Conservation (phyloP, 2,888 invertebrate genomes). For the Agrotis exclamationis region DNA sequence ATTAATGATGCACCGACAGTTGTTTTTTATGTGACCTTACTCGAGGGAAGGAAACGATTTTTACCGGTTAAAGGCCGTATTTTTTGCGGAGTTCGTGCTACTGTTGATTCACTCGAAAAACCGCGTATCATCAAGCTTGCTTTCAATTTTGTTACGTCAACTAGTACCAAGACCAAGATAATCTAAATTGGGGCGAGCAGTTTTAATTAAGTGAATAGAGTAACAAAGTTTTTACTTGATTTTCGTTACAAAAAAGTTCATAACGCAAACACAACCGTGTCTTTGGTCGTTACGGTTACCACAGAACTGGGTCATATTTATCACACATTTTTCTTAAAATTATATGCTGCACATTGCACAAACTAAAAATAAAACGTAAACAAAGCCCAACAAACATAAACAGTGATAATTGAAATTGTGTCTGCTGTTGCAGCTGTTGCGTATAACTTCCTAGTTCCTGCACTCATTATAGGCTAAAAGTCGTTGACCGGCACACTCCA, state of each 20-base stretch:
- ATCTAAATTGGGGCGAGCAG: slow-evolving; percentile 43
- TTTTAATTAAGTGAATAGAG: slow-evolving; percentile 40
- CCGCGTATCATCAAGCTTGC: slow-evolving; percentile 37
- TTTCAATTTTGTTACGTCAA: slow-evolving; percentile 43
- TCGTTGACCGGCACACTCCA: slow-evolving; percentile 74
- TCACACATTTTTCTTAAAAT: slow-evolving; percentile 12
- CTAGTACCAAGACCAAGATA: slow-evolving; percentile 28
- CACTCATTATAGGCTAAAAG: slow-evolving; percentile 76
- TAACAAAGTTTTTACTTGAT: slow-evolving; percentile 7
- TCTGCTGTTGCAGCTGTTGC: slow-evolving; percentile 68
- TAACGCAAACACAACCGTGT: not conserved
- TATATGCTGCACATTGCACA: slow-evolving; percentile 8
- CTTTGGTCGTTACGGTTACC: slow-evolving; percentile 2
- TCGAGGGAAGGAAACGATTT: slow-evolving; percentile 79
- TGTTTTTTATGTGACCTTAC: slow-evolving; percentile 46
- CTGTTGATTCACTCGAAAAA: slow-evolving; percentile 34
- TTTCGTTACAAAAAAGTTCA: not conserved
- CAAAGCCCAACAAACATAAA: slow-evolving; percentile 79
- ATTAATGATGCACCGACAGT: slow-evolving; percentile 43
- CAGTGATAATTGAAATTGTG: slow-evolving; percentile 75
- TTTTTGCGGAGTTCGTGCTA: slow-evolving; percentile 60
- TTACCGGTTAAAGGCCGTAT: slow-evolving; percentile 65
- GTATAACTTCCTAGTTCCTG: slow-evolving; percentile 85
- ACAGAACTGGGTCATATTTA: slow-evolving; percentile 11
- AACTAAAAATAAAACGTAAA: slow-evolving; percentile 74